These are phyloP conservation scores for Pogonophryne albipinna DNA, from an alignment of 2,797 vertebrate species.

Conservation along the genomic window DNA sequence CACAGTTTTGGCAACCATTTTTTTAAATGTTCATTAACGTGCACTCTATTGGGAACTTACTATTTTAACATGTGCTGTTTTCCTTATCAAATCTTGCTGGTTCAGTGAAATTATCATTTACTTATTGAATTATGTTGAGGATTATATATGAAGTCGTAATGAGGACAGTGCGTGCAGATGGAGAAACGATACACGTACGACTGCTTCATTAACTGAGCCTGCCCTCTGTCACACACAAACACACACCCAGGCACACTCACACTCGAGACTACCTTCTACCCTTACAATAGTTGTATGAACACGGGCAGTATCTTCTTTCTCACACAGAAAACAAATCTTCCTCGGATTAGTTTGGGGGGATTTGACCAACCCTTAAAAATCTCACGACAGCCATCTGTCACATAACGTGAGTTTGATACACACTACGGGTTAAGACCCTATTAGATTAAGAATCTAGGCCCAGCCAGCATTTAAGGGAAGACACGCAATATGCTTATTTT, in stretches of 20 bases:
- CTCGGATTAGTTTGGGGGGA: neutral
- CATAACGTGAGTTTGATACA: conserved; percentile 4
- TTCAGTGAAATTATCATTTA: neutral
- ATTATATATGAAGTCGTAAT: neutral
- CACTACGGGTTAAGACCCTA: conserved; percentile 24
- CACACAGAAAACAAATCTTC: conserved; percentile 4
- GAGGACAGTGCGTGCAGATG: conserved; percentile 41
- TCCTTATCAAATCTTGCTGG: neutral
- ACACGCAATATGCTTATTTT: too few relatives aligned
- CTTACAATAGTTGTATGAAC: neutral
- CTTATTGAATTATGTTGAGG: too few relatives aligned
- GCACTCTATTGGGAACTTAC: too few relatives aligned
- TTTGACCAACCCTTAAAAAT: conserved; percentile 4
- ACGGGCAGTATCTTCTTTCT: neutral
- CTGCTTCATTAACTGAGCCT: conserved; percentile 35
- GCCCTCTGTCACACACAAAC: neutral
- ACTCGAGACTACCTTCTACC: neutral
- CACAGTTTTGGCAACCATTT: too few relatives aligned
- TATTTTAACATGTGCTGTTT: neutral
- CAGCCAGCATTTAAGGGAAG: neutral
- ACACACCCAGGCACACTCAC: neutral
- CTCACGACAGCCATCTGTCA: conserved; percentile 45
- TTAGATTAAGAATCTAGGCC: conserved; percentile 19
- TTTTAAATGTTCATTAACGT: too few relatives aligned
- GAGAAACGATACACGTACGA: conserved; percentile 19